Evolutionary conservation across 2,113 vertebrate genomes (phyloP), one percentile per base, ranked within the genome.

Genomic region (Aepyceros melampus): DNA sequence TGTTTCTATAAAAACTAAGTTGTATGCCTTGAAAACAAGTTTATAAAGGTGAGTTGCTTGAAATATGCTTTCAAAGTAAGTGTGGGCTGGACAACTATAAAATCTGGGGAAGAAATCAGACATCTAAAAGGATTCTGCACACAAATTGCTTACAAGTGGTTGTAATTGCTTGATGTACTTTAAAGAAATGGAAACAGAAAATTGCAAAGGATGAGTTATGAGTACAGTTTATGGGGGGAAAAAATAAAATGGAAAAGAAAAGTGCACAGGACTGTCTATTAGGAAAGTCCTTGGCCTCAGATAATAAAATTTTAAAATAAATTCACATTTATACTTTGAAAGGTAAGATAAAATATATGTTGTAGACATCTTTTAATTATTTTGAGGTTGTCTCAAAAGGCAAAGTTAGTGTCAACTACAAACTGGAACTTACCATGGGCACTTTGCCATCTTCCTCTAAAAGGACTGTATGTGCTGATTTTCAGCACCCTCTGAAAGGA

Each of bases 1-100:
- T 94, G 43, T 95, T 98, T 96, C 76, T 94, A 62, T 91, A 56
- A 97, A 96, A 97, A 62, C 92, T 49, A 81, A 96, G 5, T 23
- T 49, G 33, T 58, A 27, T 88, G 43, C 51, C 14, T 91, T 90
- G 45, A 88, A 97, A 97, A 92, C 64, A 93, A 96, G 33, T 49
- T 71, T 91, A 6, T 49, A 56, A 86, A 97, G 93, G 95, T 98
- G 82, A 93, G 45, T 91, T 94, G 25, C 71, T 97, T 89, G 15
- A 67, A 93, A 95, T 91, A 96, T 23, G 25, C 51, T 96, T 88
- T 92, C 78, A 97, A 78, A 92, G 25, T 88, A 84, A 89, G 9
- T 91, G 94, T 88, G 33, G 36, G 40, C 21, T 89, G 78, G 36
- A 94, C 78, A 82, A 74, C 40, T 47, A 79, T 43, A 31, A 85